A percentile compares a stretch with the other conserved stretches of the same genome.
Evolutionary conservation across 1,140 invertebrate species (phyloP).

Genomic region (Ptiloglossa arizonensis): DNA sequence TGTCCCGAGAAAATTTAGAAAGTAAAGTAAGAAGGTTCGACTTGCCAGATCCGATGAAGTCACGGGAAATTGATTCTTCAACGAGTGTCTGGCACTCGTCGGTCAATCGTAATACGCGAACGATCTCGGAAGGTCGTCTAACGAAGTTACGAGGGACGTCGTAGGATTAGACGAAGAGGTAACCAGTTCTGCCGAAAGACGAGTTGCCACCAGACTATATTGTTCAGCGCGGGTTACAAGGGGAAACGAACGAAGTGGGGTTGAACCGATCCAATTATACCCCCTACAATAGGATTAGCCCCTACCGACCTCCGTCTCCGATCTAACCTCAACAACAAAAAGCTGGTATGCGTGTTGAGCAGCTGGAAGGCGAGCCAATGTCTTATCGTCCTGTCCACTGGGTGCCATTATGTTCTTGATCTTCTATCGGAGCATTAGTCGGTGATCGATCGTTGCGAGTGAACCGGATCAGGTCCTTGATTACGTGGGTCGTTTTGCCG

Average conservation of each 20-base stretch:
- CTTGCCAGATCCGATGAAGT: neutral
- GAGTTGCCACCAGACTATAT: conserved; percentile 62
- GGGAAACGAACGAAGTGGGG: conserved; percentile 64
- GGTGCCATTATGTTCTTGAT: conserved; percentile 64
- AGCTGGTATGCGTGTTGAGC: conserved; percentile 43
- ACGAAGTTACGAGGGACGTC: conserved; percentile 58
- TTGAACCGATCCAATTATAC: conserved; percentile 71
- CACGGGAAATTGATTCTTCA: conserved; percentile 55
- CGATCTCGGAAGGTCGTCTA: conserved; percentile 57
- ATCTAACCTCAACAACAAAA: conserved; percentile 56
- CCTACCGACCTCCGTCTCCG: conserved; percentile 48
- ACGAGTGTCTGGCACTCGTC: conserved; percentile 20
- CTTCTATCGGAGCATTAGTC: conserved; percentile 48
- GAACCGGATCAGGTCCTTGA: conserved; percentile 51
- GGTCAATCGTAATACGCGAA: conserved; percentile 38
- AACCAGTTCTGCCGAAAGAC: conserved; percentile 66
- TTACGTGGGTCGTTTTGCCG: conserved; percentile 14
- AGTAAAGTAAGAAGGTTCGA: neutral
- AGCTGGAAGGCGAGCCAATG: conserved; percentile 44
- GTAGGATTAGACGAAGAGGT: conserved; percentile 67
- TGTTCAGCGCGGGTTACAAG: conserved; percentile 54
- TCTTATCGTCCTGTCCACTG: conserved; percentile 62
- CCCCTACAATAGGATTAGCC: conserved; percentile 71
- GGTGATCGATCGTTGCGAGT: conserved; percentile 56
- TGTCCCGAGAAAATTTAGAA: neutral